A percentile compares a stretch with the other conserved stretches of the same genome.
Conservation (phyloP, 2,888 invertebrate species). For the Aricia artaxerxes region DNA sequence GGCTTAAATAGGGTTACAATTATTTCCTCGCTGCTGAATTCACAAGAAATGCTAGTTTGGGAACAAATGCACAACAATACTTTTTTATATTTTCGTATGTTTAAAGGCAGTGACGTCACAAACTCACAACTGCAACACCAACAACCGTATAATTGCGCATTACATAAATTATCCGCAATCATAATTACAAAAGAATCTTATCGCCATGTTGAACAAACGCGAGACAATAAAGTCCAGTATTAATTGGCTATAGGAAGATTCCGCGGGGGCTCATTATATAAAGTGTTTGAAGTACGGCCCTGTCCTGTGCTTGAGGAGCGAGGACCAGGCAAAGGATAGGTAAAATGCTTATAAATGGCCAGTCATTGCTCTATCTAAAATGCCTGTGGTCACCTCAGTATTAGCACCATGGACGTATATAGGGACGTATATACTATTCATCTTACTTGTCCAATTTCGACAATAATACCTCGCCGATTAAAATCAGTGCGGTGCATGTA, state of each 20-base stretch:
- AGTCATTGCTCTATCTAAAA: neutral
- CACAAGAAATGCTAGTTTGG: neutral
- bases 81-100: neutral
- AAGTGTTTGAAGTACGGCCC: conserved; percentile 55
- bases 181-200: conserved; percentile 20
- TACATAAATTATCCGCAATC: conserved; percentile 27
- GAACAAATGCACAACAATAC: neutral
- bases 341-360: neutral
- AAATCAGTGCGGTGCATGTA: no score
- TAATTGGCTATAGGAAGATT: conserved; percentile 18
- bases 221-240: conserved; percentile 20
- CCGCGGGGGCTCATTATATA: conserved; percentile 38
- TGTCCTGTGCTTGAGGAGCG: conserved; percentile 73
- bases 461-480: no score
- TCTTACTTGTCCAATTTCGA: no score
- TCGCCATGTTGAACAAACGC: neutral
- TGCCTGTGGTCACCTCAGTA: no score
- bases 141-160: conserved; percentile 10
- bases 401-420: no score
- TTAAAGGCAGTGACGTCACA: neutral
- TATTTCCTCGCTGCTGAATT: no score
- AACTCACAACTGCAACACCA: neutral
- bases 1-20: no score
- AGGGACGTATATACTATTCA: no score
- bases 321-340: conserved; percentile 58